phyloP scores from a whole-genome alignment of 2,113 vertebrate genomes.

The Pseudopodoces humilis region DNA sequence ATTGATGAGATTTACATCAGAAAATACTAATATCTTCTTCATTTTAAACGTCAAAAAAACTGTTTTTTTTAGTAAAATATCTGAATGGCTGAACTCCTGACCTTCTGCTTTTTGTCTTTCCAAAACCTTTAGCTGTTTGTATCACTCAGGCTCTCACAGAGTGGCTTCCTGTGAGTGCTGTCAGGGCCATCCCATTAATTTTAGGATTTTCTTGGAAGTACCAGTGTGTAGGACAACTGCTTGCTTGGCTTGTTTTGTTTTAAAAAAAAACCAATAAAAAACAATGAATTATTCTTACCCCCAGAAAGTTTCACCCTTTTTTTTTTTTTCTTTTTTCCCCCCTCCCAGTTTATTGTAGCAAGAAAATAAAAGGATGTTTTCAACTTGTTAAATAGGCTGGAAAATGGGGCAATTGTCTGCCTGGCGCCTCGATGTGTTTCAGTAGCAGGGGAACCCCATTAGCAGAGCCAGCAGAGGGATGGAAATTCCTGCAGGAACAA shows the following conservation, averaged over 20 bases:
- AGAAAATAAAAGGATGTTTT: conserved; percentile 33
- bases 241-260: neutral
- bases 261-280: neutral
- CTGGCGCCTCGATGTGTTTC: conserved; percentile 1
- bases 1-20: neutral
- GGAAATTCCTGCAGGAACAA: conserved; percentile 21
- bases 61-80: neutral
- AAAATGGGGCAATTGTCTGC: conserved; percentile 52
- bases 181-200: neutral
- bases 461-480: neutral
- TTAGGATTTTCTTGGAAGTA: neutral
- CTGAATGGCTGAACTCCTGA: neutral
- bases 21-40: neutral
- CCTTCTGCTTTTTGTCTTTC: neutral
- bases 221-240: neutral
- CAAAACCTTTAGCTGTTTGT: neutral
- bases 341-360: neutral
- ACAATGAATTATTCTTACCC: neutral
- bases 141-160: neutral
- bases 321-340: too few relatives aligned
- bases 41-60: neutral
- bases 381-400: conserved; percentile 59
- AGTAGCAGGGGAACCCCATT: neutral
- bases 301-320: neutral
- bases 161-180: neutral